Conservation (phyloP, 2,888 invertebrate species). For the Hyalella azteca region DNA sequence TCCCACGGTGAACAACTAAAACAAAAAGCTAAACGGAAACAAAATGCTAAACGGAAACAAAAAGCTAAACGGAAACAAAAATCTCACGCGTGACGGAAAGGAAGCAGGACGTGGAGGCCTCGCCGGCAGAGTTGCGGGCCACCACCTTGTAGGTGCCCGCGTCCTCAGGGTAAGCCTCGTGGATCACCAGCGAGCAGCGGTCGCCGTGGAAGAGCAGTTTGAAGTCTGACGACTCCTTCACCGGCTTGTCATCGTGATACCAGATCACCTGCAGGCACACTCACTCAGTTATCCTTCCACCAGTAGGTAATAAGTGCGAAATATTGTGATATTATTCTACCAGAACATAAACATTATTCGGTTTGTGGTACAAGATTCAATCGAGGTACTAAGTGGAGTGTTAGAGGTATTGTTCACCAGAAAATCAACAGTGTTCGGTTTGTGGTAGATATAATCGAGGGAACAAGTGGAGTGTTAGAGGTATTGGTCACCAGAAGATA, state of each 20-base stretch:
- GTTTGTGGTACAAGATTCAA: background rate
- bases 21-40: too few relatives aligned
- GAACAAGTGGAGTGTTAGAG: too few relatives aligned
- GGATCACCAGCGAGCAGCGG: constrained; percentile 75
- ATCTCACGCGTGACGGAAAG: constrained; percentile 68
- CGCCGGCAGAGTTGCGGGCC: constrained; percentile 91
- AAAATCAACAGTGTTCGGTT: too few relatives aligned
- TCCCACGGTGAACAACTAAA: too few relatives aligned
- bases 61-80: background rate
- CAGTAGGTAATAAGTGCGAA: background rate
- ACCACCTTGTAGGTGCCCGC: constrained; percentile 93
- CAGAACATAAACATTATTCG: background rate
- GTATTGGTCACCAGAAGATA: too few relatives aligned
- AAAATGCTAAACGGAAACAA: too few relatives aligned
- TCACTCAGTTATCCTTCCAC: background rate
- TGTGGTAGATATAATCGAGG: too few relatives aligned
- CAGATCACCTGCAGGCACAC: constrained; percentile 68
- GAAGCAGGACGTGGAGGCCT: constrained; percentile 89
- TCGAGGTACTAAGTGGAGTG: too few relatives aligned
- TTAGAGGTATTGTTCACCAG: too few relatives aligned
- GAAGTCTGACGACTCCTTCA: constrained; percentile 83
- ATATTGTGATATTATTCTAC: background rate
- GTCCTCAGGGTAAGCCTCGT: constrained; percentile 81
- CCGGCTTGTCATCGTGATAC: constrained; percentile 80
- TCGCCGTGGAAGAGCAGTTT: constrained; percentile 84